Conservation (phyloP, 2,888 invertebrate species). For the Lasioglossum lativentre region DNA sequence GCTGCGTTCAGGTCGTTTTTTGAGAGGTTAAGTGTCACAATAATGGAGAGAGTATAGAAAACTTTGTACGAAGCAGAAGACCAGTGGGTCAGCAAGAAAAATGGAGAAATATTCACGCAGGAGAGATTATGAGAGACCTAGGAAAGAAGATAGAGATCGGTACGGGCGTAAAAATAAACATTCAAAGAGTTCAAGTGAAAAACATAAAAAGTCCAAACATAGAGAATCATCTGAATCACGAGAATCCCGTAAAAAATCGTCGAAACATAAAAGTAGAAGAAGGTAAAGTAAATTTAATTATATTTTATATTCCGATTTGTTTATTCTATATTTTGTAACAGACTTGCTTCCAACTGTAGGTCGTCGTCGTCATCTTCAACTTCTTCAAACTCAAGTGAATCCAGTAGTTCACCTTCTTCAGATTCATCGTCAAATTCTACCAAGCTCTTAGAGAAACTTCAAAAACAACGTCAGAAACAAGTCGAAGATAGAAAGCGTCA, state of each 20-base stretch:
- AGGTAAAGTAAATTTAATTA: slow-evolving; percentile 63
- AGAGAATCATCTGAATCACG: slow-evolving; percentile 52
- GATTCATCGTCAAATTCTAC: slow-evolving; percentile 86
- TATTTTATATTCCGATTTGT: not conserved
- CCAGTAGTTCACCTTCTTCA: slow-evolving; percentile 72
- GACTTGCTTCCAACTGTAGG: slow-evolving; percentile 24
- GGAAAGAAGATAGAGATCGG: slow-evolving; percentile 32
- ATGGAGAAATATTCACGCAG: slow-evolving; percentile 73
- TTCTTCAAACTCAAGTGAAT: slow-evolving; percentile 70
- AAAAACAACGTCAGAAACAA: slow-evolving; percentile 89
- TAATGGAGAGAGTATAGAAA: not conserved
- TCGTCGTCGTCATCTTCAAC: slow-evolving; percentile 61
- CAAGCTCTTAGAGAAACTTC: slow-evolving; percentile 90
- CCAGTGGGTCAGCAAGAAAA: not conserved
- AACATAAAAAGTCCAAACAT: slow-evolving; percentile 70
- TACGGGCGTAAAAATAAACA: slow-evolving; percentile 44
- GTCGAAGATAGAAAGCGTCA: slow-evolving; percentile 88
- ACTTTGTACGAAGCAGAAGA: not conserved
- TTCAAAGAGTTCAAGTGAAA: slow-evolving; percentile 62
- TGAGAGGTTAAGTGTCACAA: slow-evolving; percentile 62
- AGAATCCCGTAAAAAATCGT: slow-evolving; percentile 68
- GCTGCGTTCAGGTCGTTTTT: not conserved
- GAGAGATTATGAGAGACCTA: slow-evolving; percentile 52
- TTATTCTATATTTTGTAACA: not conserved
- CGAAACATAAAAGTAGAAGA: slow-evolving; percentile 72